phyloP scores from a whole-genome alignment of 2,888 invertebrate genomes.

The Drosophila heteroneura region DNA sequence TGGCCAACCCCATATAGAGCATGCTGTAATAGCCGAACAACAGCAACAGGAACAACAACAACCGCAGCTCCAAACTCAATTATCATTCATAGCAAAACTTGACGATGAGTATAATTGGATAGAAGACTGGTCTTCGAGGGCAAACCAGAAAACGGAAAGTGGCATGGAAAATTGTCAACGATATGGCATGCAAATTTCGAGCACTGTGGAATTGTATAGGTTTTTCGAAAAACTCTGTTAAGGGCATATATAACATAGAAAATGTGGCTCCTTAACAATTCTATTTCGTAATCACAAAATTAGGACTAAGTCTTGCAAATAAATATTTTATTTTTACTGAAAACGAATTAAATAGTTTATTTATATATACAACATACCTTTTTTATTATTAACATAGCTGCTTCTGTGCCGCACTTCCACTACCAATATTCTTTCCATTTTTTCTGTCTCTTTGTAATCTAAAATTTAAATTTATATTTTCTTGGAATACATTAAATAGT shows the following conservation, averaged over 20 bases:
- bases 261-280: background rate
- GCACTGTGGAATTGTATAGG: slow-evolving; percentile 17
- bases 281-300: background rate
- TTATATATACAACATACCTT: no score
- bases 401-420: background rate
- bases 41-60: slow-evolving; percentile 16
- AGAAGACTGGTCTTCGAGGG: slow-evolving; percentile 23
- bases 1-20: slow-evolving; percentile 41
- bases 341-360: background rate
- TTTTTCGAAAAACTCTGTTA: background rate
- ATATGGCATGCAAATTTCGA: slow-evolving; percentile 57
- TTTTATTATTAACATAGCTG: background rate
- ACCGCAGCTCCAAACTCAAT: slow-evolving; percentile 62
- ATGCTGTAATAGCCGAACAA: slow-evolving; percentile 51
- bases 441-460: no score
- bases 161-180: slow-evolving; percentile 34
- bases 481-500: background rate
- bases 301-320: background rate
- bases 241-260: background rate
- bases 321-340: no score
- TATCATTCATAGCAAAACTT: slow-evolving; percentile 72
- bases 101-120: slow-evolving; percentile 64
- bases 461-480: background rate
- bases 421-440: no score
- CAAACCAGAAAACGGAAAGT: slow-evolving; percentile 25